Percentiles rank a stretch among this genome's conserved stretches.
Evolutionary conservation across 2,797 vertebrate species (phyloP).

Genomic region (Leptoclinus maculatus): DNA sequence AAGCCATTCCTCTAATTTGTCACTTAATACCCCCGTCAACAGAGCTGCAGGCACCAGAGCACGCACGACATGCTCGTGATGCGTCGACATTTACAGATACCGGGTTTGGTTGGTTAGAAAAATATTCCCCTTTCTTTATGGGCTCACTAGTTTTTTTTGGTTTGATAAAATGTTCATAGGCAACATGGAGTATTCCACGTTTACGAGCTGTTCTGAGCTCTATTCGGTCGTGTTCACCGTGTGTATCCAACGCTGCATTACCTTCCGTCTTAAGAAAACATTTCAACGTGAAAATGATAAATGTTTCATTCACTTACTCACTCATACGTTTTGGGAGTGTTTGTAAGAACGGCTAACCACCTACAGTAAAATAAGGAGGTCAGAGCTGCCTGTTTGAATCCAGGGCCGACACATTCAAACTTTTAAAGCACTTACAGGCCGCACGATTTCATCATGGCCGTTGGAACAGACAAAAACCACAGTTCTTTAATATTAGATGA

Average conservation of each 20-base stretch:
- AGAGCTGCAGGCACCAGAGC: conserved; percentile 46
- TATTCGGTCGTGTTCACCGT: not conserved
- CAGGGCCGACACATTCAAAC: conserved; percentile 32
- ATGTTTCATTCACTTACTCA: conserved; percentile 10
- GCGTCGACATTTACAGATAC: conserved; percentile 1
- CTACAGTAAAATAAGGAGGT: conserved; percentile 23
- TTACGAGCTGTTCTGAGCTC: not conserved
- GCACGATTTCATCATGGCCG: conserved; percentile 50
- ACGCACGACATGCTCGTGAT: conserved; percentile 29
- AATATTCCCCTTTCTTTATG: not conserved
- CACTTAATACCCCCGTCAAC: conserved; percentile 45
- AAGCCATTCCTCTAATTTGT: conserved; percentile 61
- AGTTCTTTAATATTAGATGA: conserved; percentile 62
- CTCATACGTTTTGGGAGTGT: conserved; percentile 15
- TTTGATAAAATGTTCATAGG: conserved; percentile 1
- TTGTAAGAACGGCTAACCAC: not conserved
- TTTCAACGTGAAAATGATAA: conserved; percentile 8
- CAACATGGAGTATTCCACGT: not conserved
- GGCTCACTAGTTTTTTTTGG: not conserved
- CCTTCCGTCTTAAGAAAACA: not conserved
- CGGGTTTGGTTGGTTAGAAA: conserved; percentile 1
- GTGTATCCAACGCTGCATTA: not conserved
- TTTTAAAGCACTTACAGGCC: conserved; percentile 40
- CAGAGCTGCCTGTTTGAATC: conserved; percentile 44
- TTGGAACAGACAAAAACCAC: conserved; percentile 33